Conservation (phyloP, 2,113 vertebrate species). For the Melanostigma gelatinosum region DNA sequence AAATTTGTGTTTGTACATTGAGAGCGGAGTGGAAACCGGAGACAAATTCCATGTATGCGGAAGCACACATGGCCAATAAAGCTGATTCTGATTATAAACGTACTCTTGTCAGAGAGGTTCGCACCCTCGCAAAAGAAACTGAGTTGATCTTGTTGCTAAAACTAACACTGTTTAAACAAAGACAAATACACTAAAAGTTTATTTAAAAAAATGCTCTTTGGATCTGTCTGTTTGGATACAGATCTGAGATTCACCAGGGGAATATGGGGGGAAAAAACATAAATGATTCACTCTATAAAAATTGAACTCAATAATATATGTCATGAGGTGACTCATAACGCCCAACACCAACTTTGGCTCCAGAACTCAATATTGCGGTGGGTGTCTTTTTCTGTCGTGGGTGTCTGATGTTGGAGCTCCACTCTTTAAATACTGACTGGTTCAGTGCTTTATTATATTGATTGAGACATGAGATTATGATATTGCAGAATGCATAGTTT, state of each 20-base stretch:
- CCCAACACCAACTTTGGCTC: not conserved
- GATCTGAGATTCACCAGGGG: not conserved
- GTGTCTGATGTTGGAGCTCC: not conserved
- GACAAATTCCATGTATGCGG: too few relatives aligned
- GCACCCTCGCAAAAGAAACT: not conserved
- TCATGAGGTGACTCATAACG: conserved; percentile 37
- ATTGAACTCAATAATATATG: conserved; percentile 60
- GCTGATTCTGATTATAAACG: not conserved
- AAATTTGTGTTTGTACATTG: too few relatives aligned
- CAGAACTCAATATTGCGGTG: conserved; percentile 3
- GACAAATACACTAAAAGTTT: not conserved
- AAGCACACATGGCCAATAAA: too few relatives aligned
- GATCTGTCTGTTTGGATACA: not conserved
- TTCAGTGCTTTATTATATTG: not conserved
- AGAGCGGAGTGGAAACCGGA: too few relatives aligned
- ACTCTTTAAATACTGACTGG: not conserved
- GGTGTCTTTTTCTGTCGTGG: not conserved
- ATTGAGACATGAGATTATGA: not conserved
- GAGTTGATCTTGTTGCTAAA: not conserved
- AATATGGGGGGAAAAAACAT: not conserved
- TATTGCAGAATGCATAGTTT: not conserved
- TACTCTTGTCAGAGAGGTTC: not conserved
- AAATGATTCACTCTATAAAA: conserved; percentile 53
- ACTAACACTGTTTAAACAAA: not conserved
- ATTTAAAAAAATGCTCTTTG: not conserved